Evolutionary conservation across 2,113 vertebrate genomes (phyloP).

Genomic region (Octodon degus): DNA sequence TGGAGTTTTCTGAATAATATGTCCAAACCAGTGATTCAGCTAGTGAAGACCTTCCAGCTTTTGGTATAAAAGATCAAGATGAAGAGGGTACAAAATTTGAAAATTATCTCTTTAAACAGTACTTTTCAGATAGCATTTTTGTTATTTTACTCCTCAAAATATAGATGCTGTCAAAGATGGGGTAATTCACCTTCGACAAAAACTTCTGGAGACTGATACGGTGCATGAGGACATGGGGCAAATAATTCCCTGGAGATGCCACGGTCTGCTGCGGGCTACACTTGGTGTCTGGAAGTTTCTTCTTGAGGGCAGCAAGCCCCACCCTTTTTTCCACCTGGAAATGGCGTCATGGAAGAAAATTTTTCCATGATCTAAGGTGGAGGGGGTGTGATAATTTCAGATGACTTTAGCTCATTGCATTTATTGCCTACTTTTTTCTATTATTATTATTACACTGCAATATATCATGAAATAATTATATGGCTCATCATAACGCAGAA

Average conservation of each 20-base stretch:
- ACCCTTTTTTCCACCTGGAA: not conserved
- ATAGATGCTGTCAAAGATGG: not conserved
- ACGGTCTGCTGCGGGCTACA: not conserved
- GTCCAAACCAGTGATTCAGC: not conserved
- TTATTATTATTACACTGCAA: not conserved
- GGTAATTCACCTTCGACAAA: not conserved
- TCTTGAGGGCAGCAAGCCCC: not conserved
- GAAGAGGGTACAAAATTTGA: not conserved
- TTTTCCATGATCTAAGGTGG: not conserved
- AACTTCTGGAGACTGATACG: not conserved
- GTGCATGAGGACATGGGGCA: not conserved
- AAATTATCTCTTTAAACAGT: not conserved
- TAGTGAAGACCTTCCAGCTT: not conserved
- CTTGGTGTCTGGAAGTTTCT: not conserved
- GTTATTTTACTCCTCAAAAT: not conserved
- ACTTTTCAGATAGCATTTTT: not conserved
- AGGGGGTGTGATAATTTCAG: not conserved
- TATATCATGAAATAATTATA: no score
- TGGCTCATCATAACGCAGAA: not conserved
- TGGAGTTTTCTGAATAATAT: not conserved
- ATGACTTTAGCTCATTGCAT: not conserved
- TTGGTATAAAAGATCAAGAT: not conserved
- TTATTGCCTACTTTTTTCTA: not conserved
- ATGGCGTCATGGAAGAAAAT: not conserved
- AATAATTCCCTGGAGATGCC: no score